phyloP scores from a whole-genome alignment of 1,140 invertebrate species.

The Pogonomyrmex barbatus region DNA sequence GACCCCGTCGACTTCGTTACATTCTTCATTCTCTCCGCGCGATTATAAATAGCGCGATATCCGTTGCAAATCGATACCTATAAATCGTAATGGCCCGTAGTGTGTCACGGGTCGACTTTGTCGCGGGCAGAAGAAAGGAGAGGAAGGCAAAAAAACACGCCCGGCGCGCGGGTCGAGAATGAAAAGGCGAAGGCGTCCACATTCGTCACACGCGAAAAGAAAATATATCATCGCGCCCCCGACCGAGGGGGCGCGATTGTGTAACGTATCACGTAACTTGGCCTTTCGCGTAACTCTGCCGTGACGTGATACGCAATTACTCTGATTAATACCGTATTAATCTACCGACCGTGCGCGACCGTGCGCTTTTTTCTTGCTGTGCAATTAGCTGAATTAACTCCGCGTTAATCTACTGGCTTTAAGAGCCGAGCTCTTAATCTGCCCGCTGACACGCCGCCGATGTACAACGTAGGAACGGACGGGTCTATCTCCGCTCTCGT shows the following conservation, averaged over 20 bases:
- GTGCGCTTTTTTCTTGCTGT: background rate
- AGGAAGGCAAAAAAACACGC: slow-evolving; percentile 1
- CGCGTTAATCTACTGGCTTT: slow-evolving; percentile 25
- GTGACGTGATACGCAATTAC: slow-evolving; percentile 63
- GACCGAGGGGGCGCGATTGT: background rate
- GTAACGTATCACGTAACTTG: slow-evolving; percentile 39
- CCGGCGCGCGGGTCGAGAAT: background rate
- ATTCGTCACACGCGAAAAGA: slow-evolving; percentile 72
- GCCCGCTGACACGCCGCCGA: slow-evolving; percentile 20
- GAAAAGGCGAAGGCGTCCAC: slow-evolving; percentile 27
- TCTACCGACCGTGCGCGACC: background rate
- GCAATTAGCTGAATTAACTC: slow-evolving; percentile 58
- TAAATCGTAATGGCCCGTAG: slow-evolving; percentile 34
- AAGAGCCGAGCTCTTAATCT: slow-evolving; percentile 46
- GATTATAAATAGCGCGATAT: slow-evolving; percentile 71
- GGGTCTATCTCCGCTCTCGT: background rate
- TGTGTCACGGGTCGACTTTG: slow-evolving; percentile 26
- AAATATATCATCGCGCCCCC: slow-evolving; percentile 63
- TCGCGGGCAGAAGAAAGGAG: background rate
- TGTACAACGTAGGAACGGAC: background rate
- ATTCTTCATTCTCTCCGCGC: slow-evolving; percentile 21
- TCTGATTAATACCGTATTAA: slow-evolving; percentile 67
- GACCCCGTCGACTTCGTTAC: slow-evolving; percentile 34
- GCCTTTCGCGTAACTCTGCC: slow-evolving; percentile 24
- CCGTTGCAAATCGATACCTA: slow-evolving; percentile 60